Base-by-base conservation (phyloP, 2,888 invertebrate genomes). In the Sipha maydis region DNA sequence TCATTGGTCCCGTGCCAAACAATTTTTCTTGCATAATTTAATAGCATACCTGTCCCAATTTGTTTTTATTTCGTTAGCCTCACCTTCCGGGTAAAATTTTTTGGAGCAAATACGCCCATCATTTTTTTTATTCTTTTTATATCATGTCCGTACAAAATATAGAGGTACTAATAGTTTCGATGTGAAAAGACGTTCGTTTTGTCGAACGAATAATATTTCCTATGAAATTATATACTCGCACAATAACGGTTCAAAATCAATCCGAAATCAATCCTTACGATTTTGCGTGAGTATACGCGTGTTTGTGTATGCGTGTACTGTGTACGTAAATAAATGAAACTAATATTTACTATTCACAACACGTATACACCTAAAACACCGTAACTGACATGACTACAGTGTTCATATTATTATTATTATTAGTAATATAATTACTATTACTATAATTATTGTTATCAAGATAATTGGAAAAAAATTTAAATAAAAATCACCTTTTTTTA, bases 371-470 rank as follows among this genome's bases (percentile, higher is more conserved):
- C 73, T 75, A 83, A 73, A 75, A 83, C 83, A 34, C 56, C 28
- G 73, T 56, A 38, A 38, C 34, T 19, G 14, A 83, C 73, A 73
- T 75, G 83, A 83, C 83, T n/a, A n/a, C 34, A n/a, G 38, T 83
- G 19, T 73, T 34, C 75, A 75, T 31, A 21, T 14, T n/a, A 48
- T n/a, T n/a, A n/a, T 25, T 56, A 56, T 25, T 41, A 41, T 41
- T 48, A 48, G 11, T 14, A 48, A 14, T 14, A 48, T 48, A 14
- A 48, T 48, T 48, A 48, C 1, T 48, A 48, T 48, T 48, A 14
- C 11, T 48, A 25, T 61, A 21, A 61, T 61, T 61, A 61, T 61
- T 61, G 7, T 25, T 25, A 21, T 61, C 61, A 19, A 21, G 4
- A 25, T 7, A 25, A 8, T 19, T 0, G 8, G 5, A 3, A 25